Evolutionary conservation across 2,113 vertebrate species (phyloP).

Genomic region (Carlito syrichta): DNA sequence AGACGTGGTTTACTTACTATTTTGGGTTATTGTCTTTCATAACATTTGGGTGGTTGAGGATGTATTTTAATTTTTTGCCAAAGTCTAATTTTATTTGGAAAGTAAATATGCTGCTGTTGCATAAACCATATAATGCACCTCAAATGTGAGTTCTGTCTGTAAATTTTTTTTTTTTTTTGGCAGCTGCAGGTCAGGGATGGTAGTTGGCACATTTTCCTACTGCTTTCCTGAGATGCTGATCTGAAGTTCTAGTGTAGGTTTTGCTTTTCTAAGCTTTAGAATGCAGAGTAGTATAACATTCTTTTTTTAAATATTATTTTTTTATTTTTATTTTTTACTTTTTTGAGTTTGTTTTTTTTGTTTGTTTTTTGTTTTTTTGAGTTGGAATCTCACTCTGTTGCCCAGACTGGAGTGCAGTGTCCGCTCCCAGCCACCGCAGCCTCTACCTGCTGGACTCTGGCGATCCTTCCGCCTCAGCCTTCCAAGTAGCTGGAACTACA

Average conservation of each 20-base stretch:
- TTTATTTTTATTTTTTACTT: too few relatives aligned
- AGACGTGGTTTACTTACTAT: background rate
- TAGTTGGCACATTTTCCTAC: background rate
- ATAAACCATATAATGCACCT: background rate
- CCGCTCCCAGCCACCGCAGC: too few relatives aligned
- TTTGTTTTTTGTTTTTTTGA: too few relatives aligned
- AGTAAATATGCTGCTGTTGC: background rate
- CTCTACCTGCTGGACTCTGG: too few relatives aligned
- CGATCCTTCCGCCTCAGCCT: too few relatives aligned
- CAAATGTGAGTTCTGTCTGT: background rate
- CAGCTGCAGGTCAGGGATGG: background rate
- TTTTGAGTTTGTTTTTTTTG: too few relatives aligned
- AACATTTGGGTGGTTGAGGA: background rate
- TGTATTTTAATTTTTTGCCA: background rate
- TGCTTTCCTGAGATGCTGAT: background rate
- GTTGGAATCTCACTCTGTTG: too few relatives aligned
- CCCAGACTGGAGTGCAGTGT: too few relatives aligned
- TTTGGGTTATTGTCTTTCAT: background rate
- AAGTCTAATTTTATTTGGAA: conserved; percentile 23
- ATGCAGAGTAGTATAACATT: background rate
- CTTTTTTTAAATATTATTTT: too few relatives aligned
- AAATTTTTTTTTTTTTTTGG: background rate
- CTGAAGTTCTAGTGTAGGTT: background rate
- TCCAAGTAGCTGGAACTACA: too few relatives aligned
- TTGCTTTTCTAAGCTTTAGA: background rate